Conservation (phyloP, 2,888 invertebrate species). For the Melanargia galathea region DNA sequence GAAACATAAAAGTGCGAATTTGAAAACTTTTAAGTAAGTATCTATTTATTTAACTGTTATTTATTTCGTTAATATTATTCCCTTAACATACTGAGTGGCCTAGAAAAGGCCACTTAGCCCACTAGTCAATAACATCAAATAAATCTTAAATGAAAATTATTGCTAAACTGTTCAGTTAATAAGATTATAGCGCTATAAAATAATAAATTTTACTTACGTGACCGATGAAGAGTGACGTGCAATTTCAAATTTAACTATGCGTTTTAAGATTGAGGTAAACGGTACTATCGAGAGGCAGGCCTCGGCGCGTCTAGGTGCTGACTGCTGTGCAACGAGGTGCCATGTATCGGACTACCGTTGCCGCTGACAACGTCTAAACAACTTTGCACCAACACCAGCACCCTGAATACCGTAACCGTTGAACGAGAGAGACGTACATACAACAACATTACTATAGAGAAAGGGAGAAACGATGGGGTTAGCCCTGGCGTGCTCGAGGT, state of each 20-base stretch:
- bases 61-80: not conserved
- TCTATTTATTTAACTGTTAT: not conserved
- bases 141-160: not conserved
- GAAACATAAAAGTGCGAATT: not conserved
- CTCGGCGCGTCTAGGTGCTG: conserved; percentile 59
- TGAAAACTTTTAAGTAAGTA: not conserved
- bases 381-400: conserved; percentile 67
- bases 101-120: conserved; percentile 5
- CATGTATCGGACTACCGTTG: conserved; percentile 75
- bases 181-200: not conserved
- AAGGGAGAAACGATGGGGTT: conserved; percentile 63
- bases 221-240: not conserved
- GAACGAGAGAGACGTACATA: conserved; percentile 58
- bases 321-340: conserved; percentile 58
- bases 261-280: conserved; percentile 38
- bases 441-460: conserved; percentile 47
- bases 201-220: conserved; percentile 28
- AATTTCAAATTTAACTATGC: conserved; percentile 20
- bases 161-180: not conserved
- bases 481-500: conserved; percentile 62
- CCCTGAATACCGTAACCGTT: conserved; percentile 56
- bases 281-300: conserved; percentile 63
- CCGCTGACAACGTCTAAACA: conserved; percentile 77
- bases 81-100: not conserved
- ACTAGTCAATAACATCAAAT: not conserved